Evolutionary conservation across 2,797 vertebrate species (phyloP).

Genomic region (Cottoperca gobio): DNA sequence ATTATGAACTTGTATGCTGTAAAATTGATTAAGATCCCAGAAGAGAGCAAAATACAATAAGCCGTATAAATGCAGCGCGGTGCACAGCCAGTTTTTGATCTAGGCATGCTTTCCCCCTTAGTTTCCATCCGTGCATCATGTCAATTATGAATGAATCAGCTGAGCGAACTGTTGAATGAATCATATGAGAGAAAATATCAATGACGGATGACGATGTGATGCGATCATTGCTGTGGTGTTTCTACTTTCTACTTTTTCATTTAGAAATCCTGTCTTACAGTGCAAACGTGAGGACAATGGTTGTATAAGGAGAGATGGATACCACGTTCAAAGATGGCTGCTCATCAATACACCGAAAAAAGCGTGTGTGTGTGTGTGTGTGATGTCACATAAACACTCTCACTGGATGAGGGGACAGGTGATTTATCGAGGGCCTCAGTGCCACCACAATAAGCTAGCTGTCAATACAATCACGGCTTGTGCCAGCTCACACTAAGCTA

Average conservation of each 20-base stretch:
- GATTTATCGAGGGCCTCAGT: slow-evolving; percentile 54
- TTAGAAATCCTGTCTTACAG: no score
- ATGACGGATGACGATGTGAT: not conserved
- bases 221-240: not conserved
- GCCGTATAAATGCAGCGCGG: slow-evolving; percentile 10
- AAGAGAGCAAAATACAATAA: slow-evolving; percentile 38
- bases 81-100: slow-evolving; percentile 17
- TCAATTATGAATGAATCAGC: slow-evolving; percentile 31
- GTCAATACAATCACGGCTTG: slow-evolving; percentile 63
- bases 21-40: slow-evolving; percentile 53
- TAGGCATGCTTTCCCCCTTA: not conserved
- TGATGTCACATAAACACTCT: slow-evolving; percentile 51
- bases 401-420: slow-evolving; percentile 33
- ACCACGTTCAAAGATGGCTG: no score
- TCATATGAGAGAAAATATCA: no score
- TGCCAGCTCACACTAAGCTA: slow-evolving; percentile 37
- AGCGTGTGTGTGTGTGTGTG: not conserved
- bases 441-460: slow-evolving; percentile 57
- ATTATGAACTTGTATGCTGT: slow-evolving; percentile 43
- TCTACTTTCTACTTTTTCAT: no score
- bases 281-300: no score
- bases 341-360: no score
- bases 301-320: no score
- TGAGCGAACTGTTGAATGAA: no score
- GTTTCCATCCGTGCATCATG: slow-evolving; percentile 17